Percentiles rank a stretch among this genome's conserved stretches.
Evolutionary conservation across 2,113 vertebrate genomes (phyloP).

Genomic region (Strigops habroptila): DNA sequence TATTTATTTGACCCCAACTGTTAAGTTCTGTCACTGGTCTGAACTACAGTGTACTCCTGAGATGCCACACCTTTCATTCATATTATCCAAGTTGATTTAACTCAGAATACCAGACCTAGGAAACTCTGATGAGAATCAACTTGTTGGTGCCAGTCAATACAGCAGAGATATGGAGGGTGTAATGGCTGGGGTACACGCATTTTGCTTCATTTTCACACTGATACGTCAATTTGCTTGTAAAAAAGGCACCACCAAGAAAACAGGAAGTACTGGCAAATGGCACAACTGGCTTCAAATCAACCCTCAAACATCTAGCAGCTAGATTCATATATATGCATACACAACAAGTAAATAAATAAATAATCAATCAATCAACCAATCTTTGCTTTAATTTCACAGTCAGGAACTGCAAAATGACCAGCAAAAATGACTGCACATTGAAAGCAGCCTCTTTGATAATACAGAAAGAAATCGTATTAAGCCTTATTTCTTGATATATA

Average conservation of each 20-base stretch:
- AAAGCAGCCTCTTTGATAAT: neutral
- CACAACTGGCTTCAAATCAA: neutral
- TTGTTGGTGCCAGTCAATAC: neutral
- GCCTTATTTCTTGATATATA: neutral
- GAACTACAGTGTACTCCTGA: neutral
- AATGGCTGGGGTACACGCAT: fast-evolving
- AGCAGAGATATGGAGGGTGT: neutral
- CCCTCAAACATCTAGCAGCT: neutral
- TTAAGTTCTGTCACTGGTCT: neutral
- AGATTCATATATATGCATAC: neutral
- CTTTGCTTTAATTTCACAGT: conserved; percentile 14
- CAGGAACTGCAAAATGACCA: conserved; percentile 6
- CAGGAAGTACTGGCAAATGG: neutral
- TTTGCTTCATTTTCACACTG: neutral
- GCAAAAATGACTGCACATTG: neutral
- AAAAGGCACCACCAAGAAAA: neutral
- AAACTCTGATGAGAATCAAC: neutral
- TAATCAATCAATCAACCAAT: neutral
- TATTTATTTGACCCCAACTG: neutral
- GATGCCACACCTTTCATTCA: fast-evolving
- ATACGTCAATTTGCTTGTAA: neutral
- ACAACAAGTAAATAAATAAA: neutral
- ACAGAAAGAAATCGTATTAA: conserved; percentile 16
- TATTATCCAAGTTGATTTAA: neutral
- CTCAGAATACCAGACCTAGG: neutral